phyloP scores from a whole-genome alignment of 1,140 invertebrate genomes.

The Mercenaria mercenaria region DNA sequence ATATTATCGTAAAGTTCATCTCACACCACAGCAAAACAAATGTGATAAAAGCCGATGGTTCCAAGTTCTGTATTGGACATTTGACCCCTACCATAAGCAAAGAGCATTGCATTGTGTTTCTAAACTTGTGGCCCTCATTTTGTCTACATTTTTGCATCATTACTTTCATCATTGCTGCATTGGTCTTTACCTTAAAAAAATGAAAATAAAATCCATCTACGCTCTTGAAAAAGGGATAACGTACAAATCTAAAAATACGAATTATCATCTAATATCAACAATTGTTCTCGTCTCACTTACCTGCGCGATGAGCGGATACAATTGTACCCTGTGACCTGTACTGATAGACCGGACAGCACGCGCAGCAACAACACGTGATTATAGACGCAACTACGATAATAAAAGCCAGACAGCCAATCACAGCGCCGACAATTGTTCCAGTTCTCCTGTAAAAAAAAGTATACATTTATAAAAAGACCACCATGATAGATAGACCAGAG shows the following conservation, averaged over 20 bases:
- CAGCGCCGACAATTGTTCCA: slow-evolving; percentile 4
- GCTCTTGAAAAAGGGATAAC: not conserved
- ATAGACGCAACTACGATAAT: not conserved
- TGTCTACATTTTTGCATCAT: too few species aligned
- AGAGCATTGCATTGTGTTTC: too few species aligned
- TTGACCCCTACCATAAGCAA: too few species aligned
- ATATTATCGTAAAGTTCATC: too few species aligned
- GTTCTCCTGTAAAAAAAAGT: not conserved
- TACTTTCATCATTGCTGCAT: not conserved
- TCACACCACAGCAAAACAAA: too few species aligned
- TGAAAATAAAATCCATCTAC: not conserved
- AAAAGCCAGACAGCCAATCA: not conserved
- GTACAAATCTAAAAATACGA: not conserved
- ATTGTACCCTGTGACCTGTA: slow-evolving; percentile 11
- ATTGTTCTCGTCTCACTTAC: not conserved
- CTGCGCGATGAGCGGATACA: not conserved
- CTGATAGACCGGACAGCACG: slow-evolving; percentile 3
- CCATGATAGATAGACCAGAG: too few species aligned
- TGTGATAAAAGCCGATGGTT: too few species aligned
- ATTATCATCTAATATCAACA: not conserved
- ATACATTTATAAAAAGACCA: not conserved
- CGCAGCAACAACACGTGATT: slow-evolving; percentile 10
- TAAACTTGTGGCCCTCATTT: too few species aligned
- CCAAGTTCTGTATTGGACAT: too few species aligned
- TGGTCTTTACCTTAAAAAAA: not conserved